phyloP scores from a whole-genome alignment of 1,140 invertebrate species.

The Hormaphis cornu region DNA sequence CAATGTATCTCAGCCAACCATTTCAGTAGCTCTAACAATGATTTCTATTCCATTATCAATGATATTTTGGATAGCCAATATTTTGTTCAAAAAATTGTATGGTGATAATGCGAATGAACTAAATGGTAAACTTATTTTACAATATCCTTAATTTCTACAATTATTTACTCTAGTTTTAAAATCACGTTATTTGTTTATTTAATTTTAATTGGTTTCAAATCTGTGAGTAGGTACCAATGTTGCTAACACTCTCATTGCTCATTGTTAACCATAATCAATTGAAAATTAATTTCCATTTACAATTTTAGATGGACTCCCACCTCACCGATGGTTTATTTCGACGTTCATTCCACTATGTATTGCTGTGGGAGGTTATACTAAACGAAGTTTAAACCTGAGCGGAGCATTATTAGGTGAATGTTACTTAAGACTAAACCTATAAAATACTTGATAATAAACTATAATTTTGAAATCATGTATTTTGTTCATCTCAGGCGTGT shows the following conservation, averaged over 20 bases:
- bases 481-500: slow-evolving; percentile 47
- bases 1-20: slow-evolving; percentile 19
- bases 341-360: slow-evolving; percentile 59
- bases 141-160: too few species aligned
- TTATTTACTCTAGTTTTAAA: too few species aligned
- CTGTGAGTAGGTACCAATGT: too few species aligned
- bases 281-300: neutral
- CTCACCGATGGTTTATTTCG: slow-evolving; percentile 62
- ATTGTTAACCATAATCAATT: neutral
- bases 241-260: too few species aligned
- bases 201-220: too few species aligned
- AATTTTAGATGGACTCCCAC: slow-evolving; percentile 58
- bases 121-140: neutral
- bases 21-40: slow-evolving; percentile 54
- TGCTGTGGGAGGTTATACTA: slow-evolving; percentile 54
- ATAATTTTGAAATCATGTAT: neutral
- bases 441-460: slow-evolving; percentile 13
- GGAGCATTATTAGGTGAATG: slow-evolving; percentile 59
- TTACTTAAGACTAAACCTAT: slow-evolving; percentile 6
- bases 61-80: slow-evolving; percentile 60
- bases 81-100: slow-evolving; percentile 53
- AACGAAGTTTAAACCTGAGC: slow-evolving; percentile 56
- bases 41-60: slow-evolving; percentile 61
- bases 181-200: too few species aligned
- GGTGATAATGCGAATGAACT: slow-evolving; percentile 38